Evolutionary conservation across 2,113 vertebrate genomes (phyloP).

Genomic region (Chloropsis cyanopogon): DNA sequence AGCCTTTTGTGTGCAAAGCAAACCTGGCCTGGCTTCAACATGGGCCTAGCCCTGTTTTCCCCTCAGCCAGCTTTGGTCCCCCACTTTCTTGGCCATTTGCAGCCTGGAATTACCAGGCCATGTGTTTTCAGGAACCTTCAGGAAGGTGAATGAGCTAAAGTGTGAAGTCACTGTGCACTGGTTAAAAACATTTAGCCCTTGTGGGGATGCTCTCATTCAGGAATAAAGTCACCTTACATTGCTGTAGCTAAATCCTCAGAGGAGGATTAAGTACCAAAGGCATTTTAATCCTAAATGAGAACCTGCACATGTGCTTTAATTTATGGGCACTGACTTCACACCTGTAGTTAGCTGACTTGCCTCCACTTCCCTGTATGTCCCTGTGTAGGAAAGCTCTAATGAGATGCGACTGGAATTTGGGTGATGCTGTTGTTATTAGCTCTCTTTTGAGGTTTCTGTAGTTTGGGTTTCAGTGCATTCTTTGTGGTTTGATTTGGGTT

Average conservation of each 20-base stretch:
- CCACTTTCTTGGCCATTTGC: neutral
- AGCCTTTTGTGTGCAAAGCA: neutral
- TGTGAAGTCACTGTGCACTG: neutral
- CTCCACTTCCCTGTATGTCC: neutral
- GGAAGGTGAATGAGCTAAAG: neutral
- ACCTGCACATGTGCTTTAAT: conserved; percentile 13
- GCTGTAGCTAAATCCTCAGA: conserved; percentile 7
- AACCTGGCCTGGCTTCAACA: neutral
- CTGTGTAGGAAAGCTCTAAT: neutral
- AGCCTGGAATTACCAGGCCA: neutral
- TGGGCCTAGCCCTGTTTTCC: neutral
- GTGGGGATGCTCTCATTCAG: neutral
- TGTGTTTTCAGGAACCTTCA: neutral
- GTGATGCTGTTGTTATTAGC: neutral
- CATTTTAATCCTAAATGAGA: conserved; percentile 49
- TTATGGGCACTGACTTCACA: conserved; percentile 18
- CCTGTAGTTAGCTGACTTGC: neutral
- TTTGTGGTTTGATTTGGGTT: neutral
- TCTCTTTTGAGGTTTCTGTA: neutral
- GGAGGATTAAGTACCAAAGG: neutral
- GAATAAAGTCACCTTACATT: neutral
- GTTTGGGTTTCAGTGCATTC: neutral
- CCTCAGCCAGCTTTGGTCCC: neutral
- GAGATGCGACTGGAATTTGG: neutral
- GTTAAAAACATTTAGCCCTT: neutral